A percentile compares a stretch with the other conserved stretches of the same genome.
phyloP scores from a whole-genome alignment of 2,797 vertebrate species.

The Eulemur albifrons region DNA sequence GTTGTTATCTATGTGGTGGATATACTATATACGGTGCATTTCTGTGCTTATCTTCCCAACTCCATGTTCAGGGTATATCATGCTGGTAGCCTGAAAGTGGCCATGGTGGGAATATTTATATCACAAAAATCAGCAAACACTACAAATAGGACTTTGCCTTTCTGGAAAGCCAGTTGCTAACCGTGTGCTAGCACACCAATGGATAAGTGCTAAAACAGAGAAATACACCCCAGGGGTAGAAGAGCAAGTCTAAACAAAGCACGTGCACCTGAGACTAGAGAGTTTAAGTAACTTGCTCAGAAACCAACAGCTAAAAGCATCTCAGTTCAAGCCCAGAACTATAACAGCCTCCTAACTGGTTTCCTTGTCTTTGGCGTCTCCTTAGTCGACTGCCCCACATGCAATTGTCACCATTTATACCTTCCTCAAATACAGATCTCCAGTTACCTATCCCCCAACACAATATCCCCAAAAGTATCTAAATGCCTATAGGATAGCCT shows the following conservation, averaged over 20 bases:
- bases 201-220: not conserved
- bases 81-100: not conserved
- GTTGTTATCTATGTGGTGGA: fast-evolving
- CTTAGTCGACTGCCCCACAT: not conserved
- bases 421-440: not conserved
- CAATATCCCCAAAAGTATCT: not conserved
- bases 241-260: not conserved
- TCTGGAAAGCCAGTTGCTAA: not conserved
- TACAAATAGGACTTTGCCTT: not conserved
- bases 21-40: fast-evolving
- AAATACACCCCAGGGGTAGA: fast-evolving
- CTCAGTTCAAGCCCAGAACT: not conserved
- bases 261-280: no score
- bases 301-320: not conserved
- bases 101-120: not conserved
- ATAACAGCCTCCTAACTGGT: not conserved
- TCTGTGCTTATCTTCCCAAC: not conserved
- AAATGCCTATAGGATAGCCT: not conserved
- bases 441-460: not conserved
- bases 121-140: not conserved
- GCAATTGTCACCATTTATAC: fast-evolving
- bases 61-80: not conserved
- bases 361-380: no score
- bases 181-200: fast-evolving
- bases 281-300: not conserved